phyloP scores from a whole-genome alignment of 2,113 vertebrate genomes.

The Scortum barcoo region DNA sequence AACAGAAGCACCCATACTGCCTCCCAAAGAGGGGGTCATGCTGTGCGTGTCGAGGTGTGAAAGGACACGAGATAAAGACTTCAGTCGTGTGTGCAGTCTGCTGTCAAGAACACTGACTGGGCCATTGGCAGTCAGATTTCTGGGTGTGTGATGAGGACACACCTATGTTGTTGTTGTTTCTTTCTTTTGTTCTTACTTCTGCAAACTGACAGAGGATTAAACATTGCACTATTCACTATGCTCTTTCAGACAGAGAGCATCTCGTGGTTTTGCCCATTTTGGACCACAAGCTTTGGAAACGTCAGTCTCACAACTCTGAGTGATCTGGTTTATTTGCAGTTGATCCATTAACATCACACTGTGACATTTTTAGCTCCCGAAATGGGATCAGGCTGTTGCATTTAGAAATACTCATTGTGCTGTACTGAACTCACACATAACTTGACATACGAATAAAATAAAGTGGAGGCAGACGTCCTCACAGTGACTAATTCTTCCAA shows the following conservation, averaged over 20 bases:
- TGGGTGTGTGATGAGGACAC: constrained; percentile 13
- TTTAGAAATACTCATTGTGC: constrained; percentile 32
- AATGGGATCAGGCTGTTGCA: constrained; percentile 62
- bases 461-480: neutral
- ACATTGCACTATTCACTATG: neutral
- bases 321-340: constrained; percentile 75
- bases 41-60: constrained; percentile 65
- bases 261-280: neutral
- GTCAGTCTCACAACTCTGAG: constrained; percentile 65
- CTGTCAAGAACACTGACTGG: constrained; percentile 70
- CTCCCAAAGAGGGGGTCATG: constrained; percentile 44
- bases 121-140: constrained; percentile 15
- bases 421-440: constrained; percentile 17
- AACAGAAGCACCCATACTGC: constrained; percentile 61
- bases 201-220: neutral
- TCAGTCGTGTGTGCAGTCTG: constrained; percentile 27
- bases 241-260: neutral
- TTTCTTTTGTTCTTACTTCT: neutral
- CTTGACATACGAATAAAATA: constrained; percentile 6
- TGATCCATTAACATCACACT: constrained; percentile 71
- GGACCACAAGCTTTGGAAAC: too few species aligned
- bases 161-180: neutral
- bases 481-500: neutral
- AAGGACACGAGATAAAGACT: constrained; percentile 54
- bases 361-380: constrained; percentile 41